phyloP scores from a whole-genome alignment of 2,113 vertebrate genomes.

The Alosa alosa region DNA sequence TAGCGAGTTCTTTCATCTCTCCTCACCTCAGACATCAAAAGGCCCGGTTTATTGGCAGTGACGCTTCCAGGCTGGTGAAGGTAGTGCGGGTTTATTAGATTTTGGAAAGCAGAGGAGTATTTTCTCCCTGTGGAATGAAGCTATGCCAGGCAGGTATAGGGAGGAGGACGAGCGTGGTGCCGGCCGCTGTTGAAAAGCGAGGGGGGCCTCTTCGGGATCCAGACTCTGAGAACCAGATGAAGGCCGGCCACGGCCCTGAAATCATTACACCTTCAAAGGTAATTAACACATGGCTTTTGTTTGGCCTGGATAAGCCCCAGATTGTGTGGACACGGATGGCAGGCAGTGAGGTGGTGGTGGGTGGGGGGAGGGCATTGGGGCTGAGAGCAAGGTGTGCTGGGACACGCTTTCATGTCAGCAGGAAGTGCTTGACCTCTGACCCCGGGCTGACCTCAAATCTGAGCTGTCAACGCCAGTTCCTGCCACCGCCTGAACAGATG shows the following conservation, averaged over 20 bases:
- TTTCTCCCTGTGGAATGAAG: conserved; percentile 39
- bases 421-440: conserved; percentile 69
- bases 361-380: conserved; percentile 54
- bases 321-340: conserved; percentile 74
- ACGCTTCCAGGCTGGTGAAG: conserved; percentile 14
- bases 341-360: neutral
- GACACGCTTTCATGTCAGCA: conserved; percentile 75
- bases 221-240: conserved; percentile 71
- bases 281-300: conserved; percentile 79
- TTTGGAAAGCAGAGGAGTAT: conserved; percentile 6
- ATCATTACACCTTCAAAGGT: conserved; percentile 77
- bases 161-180: conserved; percentile 53
- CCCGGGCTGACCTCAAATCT: conserved; percentile 66
- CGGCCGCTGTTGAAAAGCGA: conserved; percentile 46
- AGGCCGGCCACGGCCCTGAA: conserved; percentile 63
- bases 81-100: conserved; percentile 15
- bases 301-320: conserved; percentile 69
- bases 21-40: conserved; percentile 3
- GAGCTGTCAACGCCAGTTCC: conserved; percentile 71
- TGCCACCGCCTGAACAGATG: conserved; percentile 68
- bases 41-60: neutral
- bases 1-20: neutral
- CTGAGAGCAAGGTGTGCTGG: conserved; percentile 72
- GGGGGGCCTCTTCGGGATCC: conserved; percentile 63
- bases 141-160: conserved; percentile 51